Evolutionary conservation across 2,797 vertebrate species (phyloP).

Genomic region (Meriones psammophilus): DNA sequence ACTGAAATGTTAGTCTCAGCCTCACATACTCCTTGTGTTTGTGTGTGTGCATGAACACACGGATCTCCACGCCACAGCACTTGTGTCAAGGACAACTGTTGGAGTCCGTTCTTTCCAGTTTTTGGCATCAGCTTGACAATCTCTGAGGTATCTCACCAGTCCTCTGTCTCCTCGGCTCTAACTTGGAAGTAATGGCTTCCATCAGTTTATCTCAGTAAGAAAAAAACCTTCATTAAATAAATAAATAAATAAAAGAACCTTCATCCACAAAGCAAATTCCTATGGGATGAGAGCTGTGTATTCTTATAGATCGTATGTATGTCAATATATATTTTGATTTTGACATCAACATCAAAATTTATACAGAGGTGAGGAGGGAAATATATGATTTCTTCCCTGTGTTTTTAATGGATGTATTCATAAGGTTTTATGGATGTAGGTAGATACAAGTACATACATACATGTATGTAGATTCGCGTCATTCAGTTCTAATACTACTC

Average conservation of each 20-base stretch:
- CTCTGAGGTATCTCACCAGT: background rate
- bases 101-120: background rate
- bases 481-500: background rate
- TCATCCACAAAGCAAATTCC: constrained; percentile 31
- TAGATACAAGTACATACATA: background rate
- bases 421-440: background rate
- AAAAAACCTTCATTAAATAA: too few species aligned
- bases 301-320: background rate
- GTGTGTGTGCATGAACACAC: background rate
- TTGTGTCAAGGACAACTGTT: background rate
- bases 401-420: background rate
- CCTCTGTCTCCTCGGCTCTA: background rate
- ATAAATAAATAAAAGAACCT: too few species aligned
- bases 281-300: background rate
- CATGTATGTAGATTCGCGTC: too few species aligned
- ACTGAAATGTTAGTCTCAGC: background rate
- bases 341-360: background rate
- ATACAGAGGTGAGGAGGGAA: background rate
- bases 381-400: background rate
- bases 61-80: too few species aligned
- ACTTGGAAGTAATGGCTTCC: background rate
- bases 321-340: background rate
- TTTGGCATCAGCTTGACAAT: background rate
- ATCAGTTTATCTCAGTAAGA: background rate
- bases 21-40: background rate